A percentile compares a stretch with the other conserved stretches of the same genome.
Evolutionary conservation across 2,797 vertebrate species (phyloP).

Genomic region (Ara ararauna): DNA sequence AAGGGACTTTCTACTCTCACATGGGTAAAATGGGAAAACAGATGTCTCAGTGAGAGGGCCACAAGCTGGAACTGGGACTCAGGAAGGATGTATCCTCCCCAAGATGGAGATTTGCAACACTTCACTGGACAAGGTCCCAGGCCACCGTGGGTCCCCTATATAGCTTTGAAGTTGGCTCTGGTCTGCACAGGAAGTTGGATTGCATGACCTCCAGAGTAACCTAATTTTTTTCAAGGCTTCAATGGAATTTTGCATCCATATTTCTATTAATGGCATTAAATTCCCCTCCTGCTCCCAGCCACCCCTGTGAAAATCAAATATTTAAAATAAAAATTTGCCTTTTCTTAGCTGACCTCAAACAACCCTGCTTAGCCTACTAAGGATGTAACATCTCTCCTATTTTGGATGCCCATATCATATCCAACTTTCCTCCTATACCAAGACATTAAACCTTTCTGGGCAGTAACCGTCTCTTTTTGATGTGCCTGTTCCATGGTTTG

Average conservation of each 20-base stretch:
- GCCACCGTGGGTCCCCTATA: fast-evolving
- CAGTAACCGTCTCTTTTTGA: background rate
- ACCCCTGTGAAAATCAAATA: background rate
- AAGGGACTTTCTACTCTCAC: background rate
- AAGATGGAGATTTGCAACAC: background rate
- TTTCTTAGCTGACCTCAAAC: background rate
- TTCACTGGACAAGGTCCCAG: background rate
- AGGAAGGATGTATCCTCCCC: background rate
- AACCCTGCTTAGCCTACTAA: background rate
- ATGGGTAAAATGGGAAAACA: background rate
- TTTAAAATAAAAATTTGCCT: background rate
- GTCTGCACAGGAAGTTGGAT: background rate
- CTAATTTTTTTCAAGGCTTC: background rate
- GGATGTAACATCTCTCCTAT: background rate
- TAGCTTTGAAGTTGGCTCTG: background rate
- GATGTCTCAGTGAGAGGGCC: background rate
- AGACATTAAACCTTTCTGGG: background rate
- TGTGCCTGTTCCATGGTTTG: background rate
- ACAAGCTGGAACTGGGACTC: background rate
- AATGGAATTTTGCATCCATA: background rate
- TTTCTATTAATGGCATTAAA: background rate
- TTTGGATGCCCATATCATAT: background rate
- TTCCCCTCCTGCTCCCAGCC: background rate
- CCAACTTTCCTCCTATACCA: background rate
- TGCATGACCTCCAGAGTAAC: background rate